These are phyloP conservation scores for Irena cyanogastra DNA, from an alignment of 2,113 vertebrate genomes.

Conservation along the genomic window DNA sequence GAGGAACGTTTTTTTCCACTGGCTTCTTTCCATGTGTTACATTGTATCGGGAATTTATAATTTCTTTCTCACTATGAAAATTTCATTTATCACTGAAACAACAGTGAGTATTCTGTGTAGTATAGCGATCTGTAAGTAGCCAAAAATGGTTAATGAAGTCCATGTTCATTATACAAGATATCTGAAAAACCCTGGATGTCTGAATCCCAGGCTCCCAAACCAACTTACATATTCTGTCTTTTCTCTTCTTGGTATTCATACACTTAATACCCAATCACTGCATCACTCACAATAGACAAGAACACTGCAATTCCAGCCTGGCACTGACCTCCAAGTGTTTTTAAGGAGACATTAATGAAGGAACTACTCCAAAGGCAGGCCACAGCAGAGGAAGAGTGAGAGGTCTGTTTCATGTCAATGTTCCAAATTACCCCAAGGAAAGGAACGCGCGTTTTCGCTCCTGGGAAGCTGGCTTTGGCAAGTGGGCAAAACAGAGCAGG, in stretches of 20 bases:
- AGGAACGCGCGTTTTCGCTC: background rate
- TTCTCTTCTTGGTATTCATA: background rate
- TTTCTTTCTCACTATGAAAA: background rate
- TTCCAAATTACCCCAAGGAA: constrained; percentile 50
- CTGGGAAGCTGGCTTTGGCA: constrained; percentile 44
- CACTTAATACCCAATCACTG: background rate
- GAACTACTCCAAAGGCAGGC: background rate
- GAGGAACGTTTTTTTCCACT: background rate
- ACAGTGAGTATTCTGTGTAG: background rate
- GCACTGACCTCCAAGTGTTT: constrained; percentile 30
- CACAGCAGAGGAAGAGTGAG: background rate
- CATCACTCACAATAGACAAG: constrained; percentile 17
- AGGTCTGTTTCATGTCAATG: constrained; percentile 41
- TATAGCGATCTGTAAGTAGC: background rate
- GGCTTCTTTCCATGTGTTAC: background rate
- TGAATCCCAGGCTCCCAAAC: constrained; percentile 48
- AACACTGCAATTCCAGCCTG: constrained; percentile 19
- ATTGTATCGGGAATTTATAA: background rate
- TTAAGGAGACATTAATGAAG: constrained; percentile 22
- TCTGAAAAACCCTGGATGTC: background rate
- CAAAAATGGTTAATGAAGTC: background rate
- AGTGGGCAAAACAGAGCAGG: constrained; percentile 12
- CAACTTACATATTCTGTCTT: constrained; percentile 30
- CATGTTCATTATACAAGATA: background rate
- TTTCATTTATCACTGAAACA: background rate